Conservation (phyloP, 2,888 invertebrate genomes). For the Dione juno region DNA sequence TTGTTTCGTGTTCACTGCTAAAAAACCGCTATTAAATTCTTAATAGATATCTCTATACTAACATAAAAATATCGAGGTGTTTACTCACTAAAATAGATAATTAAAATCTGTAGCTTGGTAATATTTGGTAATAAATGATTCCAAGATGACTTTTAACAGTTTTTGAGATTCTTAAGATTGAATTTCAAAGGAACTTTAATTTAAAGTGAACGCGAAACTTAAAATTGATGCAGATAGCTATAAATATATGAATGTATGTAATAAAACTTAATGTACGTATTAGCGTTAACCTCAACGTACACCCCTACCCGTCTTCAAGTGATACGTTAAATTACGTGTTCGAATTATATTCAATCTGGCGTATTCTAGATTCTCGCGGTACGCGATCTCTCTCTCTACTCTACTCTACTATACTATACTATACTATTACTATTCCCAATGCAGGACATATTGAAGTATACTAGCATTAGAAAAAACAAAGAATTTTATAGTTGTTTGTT, state of each 20-base stretch:
- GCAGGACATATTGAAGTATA: slow-evolving; percentile 66
- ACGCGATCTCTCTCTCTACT: slow-evolving; percentile 31
- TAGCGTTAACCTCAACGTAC: slow-evolving; percentile 50
- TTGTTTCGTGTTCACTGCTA: slow-evolving; percentile 31
- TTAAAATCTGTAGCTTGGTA: not conserved
- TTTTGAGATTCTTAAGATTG: not conserved
- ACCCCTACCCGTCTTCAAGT: slow-evolving; percentile 67
- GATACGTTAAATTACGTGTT: slow-evolving; percentile 74
- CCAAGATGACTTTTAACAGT: not conserved
- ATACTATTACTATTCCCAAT: slow-evolving; percentile 35
- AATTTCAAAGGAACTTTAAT: not conserved
- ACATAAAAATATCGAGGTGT: not conserved
- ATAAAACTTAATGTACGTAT: slow-evolving; percentile 60
- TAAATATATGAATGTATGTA: slow-evolving; percentile 53
- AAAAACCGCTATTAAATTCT: not conserved
- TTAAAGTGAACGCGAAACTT: slow-evolving; percentile 37
- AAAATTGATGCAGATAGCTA: slow-evolving; percentile 49
- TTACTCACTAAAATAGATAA: not conserved
- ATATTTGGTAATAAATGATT: not conserved
- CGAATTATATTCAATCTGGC: slow-evolving; percentile 56
- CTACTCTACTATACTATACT: slow-evolving; percentile 20
- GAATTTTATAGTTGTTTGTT: slow-evolving; percentile 83
- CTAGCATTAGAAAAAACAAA: slow-evolving; percentile 76
- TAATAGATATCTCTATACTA: too few relatives aligned
- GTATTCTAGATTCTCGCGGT: slow-evolving; percentile 51